Base-by-base conservation (phyloP, 1,140 invertebrate genomes). In the Zaprionus davidi region DNA sequence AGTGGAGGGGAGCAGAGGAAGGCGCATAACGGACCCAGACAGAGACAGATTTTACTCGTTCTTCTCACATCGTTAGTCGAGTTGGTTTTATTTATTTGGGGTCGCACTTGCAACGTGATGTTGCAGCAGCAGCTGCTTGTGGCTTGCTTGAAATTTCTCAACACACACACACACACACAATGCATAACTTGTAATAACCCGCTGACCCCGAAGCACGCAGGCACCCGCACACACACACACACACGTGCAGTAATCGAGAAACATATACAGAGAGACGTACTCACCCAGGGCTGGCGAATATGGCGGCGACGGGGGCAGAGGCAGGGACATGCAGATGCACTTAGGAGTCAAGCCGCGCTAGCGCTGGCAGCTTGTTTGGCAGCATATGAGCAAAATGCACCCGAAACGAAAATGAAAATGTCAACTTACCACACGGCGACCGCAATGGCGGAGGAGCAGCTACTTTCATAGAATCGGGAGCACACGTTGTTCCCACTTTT, bases 181-280 rank as follows among this genome's bases (percentile, higher is more conserved):
- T 51, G 64, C 82, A 85, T 85, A 86, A 82, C 79, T 86, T 86
- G 80, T 86, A 87, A 84, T 88, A 88, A 90, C 71, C 58, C 58
- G 62, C 70, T 87, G 77, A 88, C 78, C 67, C 81, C 71, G 77
- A 88, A 67, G 67, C 68, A 22, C 9, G 28, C 49, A 53, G 55
- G 58, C 34, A 55, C 38, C 13, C 49, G 55, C 46, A 24, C 49
- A 65, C 13, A 57, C 59, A 62, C 31, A 65, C 49, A 59, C 46
- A 24, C 49, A 65, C n/a, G 53, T 55, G 57, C 31, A 65, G 17
- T 11, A 20, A 46, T 2, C 7, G 44, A 22, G 17, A 20, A 12
- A 49, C 6, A 49, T 4, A 49, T n/a, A 17, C 7, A 49, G 46
- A 22, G 17, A 55, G 13, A 58, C 11, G 4, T 41, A 31, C 36